phyloP scores from a whole-genome alignment of 2,888 invertebrate species.

The Stratiomys singularior region DNA sequence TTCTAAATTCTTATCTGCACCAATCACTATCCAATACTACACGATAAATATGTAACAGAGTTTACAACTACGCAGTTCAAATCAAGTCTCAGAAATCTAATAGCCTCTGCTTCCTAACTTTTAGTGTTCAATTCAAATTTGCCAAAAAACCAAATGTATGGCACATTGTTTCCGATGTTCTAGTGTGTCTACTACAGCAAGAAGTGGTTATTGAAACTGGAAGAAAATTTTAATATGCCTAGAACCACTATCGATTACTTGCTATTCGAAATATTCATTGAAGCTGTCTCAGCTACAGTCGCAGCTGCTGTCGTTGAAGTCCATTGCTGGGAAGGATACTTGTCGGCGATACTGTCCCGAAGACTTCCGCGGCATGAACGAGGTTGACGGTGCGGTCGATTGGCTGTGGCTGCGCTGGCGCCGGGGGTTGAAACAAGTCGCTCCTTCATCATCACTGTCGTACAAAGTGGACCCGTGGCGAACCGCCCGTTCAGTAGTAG shows the following conservation, averaged over 20 bases:
- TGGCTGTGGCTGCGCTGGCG: slow-evolving; percentile 16
- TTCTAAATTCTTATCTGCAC: too few relatives aligned
- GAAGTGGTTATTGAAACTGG: neutral
- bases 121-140: neutral
- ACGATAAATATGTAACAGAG: neutral
- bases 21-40: too few relatives aligned
- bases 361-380: neutral
- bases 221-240: neutral
- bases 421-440: neutral
- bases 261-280: neutral
- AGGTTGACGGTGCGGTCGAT: neutral
- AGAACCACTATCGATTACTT: neutral
- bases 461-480: neutral
- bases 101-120: neutral
- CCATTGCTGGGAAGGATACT: slow-evolving; percentile 60
- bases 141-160: neutral
- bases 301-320: slow-evolving; percentile 64
- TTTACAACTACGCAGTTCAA: neutral
- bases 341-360: slow-evolving; percentile 48
- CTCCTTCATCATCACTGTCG: neutral
- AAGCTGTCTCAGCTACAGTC: slow-evolving; percentile 59
- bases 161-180: neutral
- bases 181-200: neutral
- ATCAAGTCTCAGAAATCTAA: neutral
- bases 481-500: neutral